Evolutionary conservation across 1,140 invertebrate genomes (phyloP).

Genomic region (Trichogramma pretiosum): DNA sequence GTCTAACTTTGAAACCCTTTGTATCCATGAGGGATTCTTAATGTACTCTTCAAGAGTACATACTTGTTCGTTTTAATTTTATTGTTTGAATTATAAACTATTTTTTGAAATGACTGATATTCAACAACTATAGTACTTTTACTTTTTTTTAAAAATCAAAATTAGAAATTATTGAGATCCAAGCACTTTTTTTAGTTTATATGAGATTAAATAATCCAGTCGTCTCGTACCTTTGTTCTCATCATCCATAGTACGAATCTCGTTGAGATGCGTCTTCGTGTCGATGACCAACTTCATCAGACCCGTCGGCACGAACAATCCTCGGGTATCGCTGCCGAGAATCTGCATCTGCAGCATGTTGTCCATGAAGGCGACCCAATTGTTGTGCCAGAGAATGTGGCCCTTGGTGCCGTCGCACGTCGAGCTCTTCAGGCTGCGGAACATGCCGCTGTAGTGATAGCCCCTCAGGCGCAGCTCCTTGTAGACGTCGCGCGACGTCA

Average conservation of each 20-base stretch:
- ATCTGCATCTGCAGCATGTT: conserved; percentile 84
- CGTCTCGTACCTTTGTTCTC: conserved; percentile 28
- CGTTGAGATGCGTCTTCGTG: conserved; percentile 54
- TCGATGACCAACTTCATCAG: conserved; percentile 75
- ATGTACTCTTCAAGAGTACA: too few species aligned
- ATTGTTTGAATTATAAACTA: too few species aligned
- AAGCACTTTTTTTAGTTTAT: too few species aligned
- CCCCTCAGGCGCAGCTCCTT: conserved; percentile 85
- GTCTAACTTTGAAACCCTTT: too few species aligned
- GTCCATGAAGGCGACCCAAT: conserved; percentile 90
- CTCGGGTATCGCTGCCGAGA: conserved; percentile 61
- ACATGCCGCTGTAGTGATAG: conserved; percentile 79
- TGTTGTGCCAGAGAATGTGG: conserved; percentile 60
- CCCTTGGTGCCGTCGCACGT: conserved; percentile 46
- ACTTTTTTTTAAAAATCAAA: not conserved
- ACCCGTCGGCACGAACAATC: conserved; percentile 74
- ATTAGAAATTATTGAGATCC: not conserved
- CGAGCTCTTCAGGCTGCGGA: conserved; percentile 54
- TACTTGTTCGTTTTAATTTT: too few species aligned
- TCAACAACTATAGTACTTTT: too few species aligned
- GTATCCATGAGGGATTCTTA: too few species aligned
- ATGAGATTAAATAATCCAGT: not conserved
- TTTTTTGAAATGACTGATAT: too few species aligned
- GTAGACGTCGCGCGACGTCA: conserved; percentile 73
- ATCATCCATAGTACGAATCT: conserved; percentile 33